Evolutionary conservation across 1,140 invertebrate species (phyloP).

Genomic region (Homalodisca vitripennis): DNA sequence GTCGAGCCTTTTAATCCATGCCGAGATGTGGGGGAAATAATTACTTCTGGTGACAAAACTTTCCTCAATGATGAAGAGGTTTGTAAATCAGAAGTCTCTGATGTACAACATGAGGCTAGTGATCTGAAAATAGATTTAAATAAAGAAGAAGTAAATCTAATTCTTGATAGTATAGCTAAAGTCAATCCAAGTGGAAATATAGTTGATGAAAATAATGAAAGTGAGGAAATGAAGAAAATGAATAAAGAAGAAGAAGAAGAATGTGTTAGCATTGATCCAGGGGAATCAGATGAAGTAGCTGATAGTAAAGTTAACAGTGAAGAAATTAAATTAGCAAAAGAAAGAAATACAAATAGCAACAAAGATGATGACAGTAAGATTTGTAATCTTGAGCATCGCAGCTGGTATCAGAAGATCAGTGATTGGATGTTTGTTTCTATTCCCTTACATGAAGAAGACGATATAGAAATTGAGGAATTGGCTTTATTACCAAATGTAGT

Average conservation of each 20-base stretch:
- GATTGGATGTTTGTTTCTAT: not conserved
- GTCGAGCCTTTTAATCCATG: not conserved
- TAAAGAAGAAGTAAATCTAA: not conserved
- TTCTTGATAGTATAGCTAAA: too few relatives aligned
- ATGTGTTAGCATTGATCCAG: not conserved
- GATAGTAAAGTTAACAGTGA: not conserved
- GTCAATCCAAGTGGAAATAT: too few relatives aligned
- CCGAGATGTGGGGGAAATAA: not conserved
- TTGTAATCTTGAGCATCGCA: slow-evolving; percentile 15
- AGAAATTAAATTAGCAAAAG: not conserved
- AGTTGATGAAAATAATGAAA: slow-evolving; percentile 9
- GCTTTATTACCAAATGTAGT: not conserved
- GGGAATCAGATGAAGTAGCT: not conserved
- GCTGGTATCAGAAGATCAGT: slow-evolving; percentile 4
- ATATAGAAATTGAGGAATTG: slow-evolving; percentile 22
- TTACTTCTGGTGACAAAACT: too few relatives aligned
- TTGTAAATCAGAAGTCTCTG: too few relatives aligned
- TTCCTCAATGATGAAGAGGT: too few relatives aligned
- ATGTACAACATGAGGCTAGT: too few relatives aligned
- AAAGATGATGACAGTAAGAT: slow-evolving; percentile 1
- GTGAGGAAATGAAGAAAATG: not conserved
- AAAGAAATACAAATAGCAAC: not conserved
- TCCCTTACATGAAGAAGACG: slow-evolving; percentile 2
- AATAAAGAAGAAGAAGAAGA: too few relatives aligned
- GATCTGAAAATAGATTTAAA: not conserved